Conservation (phyloP, 2,797 vertebrate species). For the Gymnothorax reevesii region DNA sequence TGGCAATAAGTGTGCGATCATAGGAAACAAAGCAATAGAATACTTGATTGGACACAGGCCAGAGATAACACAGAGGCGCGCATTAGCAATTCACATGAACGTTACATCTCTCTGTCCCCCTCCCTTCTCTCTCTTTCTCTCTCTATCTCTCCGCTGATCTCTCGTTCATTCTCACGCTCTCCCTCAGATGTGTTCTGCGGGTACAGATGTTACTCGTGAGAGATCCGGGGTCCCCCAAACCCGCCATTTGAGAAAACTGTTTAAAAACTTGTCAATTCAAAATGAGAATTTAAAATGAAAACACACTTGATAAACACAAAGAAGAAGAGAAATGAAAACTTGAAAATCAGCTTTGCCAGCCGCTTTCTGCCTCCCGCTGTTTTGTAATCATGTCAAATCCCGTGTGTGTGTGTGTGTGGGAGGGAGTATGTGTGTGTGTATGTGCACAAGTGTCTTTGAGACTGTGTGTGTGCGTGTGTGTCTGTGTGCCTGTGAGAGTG, state of each 20-base stretch:
- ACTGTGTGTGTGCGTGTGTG: no score
- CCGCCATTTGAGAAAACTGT: no score
- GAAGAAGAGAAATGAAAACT: neutral
- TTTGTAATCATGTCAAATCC: neutral
- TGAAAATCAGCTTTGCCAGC: neutral
- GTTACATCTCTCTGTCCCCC: neutral
- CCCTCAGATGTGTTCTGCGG: neutral
- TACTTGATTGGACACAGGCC: neutral
- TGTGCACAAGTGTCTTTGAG: no score
- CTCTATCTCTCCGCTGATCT: neutral
- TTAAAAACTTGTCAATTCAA: no score
- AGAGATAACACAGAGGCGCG: neutral
- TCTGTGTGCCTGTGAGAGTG: no score
- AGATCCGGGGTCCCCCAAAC: neutral
- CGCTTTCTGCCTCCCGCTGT: neutral
- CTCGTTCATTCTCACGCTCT: neutral
- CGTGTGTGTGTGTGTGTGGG: neutral
- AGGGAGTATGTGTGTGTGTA: no score
- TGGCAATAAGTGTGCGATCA: neutral
- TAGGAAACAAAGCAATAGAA: neutral
- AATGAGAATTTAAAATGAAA: no score
- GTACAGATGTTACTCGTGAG: neutral
- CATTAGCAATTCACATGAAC: neutral
- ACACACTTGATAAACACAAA: neutral
- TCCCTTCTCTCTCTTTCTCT: neutral